Evolutionary conservation across 1,140 invertebrate genomes (phyloP), one percentile per base, ranked within the genome.

Genomic region (Olivierus martensii): DNA sequence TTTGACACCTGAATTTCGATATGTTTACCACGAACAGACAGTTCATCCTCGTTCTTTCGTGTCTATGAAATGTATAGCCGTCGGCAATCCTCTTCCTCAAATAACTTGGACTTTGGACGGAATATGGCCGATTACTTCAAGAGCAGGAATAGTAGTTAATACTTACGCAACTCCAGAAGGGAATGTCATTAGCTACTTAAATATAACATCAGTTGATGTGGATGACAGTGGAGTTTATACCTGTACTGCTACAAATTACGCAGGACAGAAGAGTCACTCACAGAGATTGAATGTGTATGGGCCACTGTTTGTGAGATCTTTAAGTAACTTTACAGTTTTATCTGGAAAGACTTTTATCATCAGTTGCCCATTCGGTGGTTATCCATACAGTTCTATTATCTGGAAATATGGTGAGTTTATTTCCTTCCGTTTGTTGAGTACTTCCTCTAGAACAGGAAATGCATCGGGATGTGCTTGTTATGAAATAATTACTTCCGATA

Each of bases 41-140:
- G 76, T 91, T 54, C 82, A 88, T 59, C 86, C 87, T 0, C 87
- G 87, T 42, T 83, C 83, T 19, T 80, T 80, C 46, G 79, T 90
- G 12, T 84, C 83, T 53, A 72, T 96, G 4, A 83, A 83, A 63
- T 87, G 84, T 69, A 75, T 79, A 10, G 84, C 84, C 1, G 81
- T 82, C 14, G 88, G 88, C 46, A 94, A 92, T 69, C 92, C 92
- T 7, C 86, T 84, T 14, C 92, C 92, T 48, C 85, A 88, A 71
- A 89, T 96, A 51, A 83, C 80, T 7, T 96, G 92, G 92, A 83
- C 84, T 69, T 74, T 95, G 12, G 91, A 95, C 69, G 87, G 51
- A 37, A 52, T 52, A 43, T 56, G 57, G 57, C 51, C 53, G 21
- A 21, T 59, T 38, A 45, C 51, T n/a, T 54, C 42, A 35, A 37